Evolutionary conservation across 2,113 vertebrate species (phyloP), one percentile per base, ranked within the genome.

Genomic region (Vulpes vulpes): DNA sequence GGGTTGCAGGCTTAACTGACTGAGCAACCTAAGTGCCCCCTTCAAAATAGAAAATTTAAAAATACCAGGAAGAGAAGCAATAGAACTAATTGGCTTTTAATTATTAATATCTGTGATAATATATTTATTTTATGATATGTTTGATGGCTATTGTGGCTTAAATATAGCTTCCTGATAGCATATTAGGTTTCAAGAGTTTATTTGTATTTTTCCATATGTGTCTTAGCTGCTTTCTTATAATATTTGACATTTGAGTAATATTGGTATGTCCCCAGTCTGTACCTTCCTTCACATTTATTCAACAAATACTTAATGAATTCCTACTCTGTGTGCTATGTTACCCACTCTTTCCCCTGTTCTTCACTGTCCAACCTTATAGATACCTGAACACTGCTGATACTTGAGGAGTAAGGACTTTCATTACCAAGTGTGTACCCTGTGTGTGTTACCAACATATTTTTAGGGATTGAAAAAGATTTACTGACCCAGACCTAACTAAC

Each of bases 191-290:
- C 51, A 64, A 73, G 88, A 95, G 49, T 95, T 93, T 91, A 71
- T 96, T 95, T 98, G 59, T 93, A 76, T 91, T 85, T 93, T 96
- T 74, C 88, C 22, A 71, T 30, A 57, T 71, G 17, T 93, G 22
- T 25, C 86, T 93, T 91, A 43, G 38, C 49, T 91, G 84, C 94
- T 94, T 96, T 95, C 38, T 83, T 93, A 90, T 5, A 76, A 60
- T 59, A 30, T 83, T 92, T 96, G 62, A 73, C 3, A 67, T 83
- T 87, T 95, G 53, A 93, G 55, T 89, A 80, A 83, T 87, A 71
- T 19, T 89, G 51, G 11, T 60, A 20, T 82, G 27, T 35, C 22
- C 51, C 19, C 19, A 95, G 76, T 49, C 69, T 84, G 8, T 84
- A 59, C 55, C 83, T 95, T 94, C 51, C 67, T 90, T 91, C 53